A percentile compares a stretch with the other conserved stretches of the same genome.
Evolutionary conservation across 1,140 invertebrate genomes (phyloP).

Genomic region (Catajapyx aquilonaris): DNA sequence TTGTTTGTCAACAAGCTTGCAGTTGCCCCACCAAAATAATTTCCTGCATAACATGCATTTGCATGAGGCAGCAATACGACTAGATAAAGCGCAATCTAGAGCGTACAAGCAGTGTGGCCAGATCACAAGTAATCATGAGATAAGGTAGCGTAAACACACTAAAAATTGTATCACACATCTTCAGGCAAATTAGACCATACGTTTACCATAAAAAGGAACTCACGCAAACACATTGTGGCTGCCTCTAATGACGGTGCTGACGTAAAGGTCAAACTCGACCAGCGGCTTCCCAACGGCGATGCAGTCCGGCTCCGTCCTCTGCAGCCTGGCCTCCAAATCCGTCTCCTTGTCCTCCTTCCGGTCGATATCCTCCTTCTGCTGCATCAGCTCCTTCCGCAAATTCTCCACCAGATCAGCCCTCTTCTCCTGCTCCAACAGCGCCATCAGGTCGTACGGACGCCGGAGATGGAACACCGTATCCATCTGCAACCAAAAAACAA

Average conservation of each 20-base stretch:
- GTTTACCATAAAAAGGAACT: too few relatives aligned
- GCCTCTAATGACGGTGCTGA: slow-evolving; percentile 26
- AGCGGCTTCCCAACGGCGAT: slow-evolving; percentile 34
- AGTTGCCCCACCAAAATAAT: too few relatives aligned
- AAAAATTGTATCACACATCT: too few relatives aligned
- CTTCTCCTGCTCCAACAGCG: slow-evolving; percentile 60
- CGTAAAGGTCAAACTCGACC: slow-evolving; percentile 44
- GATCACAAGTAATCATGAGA: too few relatives aligned
- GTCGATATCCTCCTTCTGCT: slow-evolving; percentile 39
- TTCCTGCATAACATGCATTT: too few relatives aligned
- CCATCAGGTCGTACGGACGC: slow-evolving; percentile 53
- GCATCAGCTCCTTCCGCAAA: slow-evolving; percentile 38
- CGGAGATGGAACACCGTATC: slow-evolving; percentile 58
- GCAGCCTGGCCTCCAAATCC: slow-evolving; percentile 38
- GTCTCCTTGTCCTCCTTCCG: slow-evolving; percentile 32
- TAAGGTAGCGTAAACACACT: too few relatives aligned
- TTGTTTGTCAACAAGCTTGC: too few relatives aligned
- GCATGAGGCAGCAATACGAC: too few relatives aligned
- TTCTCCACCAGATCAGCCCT: slow-evolving; percentile 36
- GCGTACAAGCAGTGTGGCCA: too few relatives aligned
- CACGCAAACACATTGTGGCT: not conserved
- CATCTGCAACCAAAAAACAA: slow-evolving; percentile 19
- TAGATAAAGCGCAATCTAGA: too few relatives aligned
- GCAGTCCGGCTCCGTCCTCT: slow-evolving; percentile 42
- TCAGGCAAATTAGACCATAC: too few relatives aligned